phyloP scores from a whole-genome alignment of 2,888 invertebrate species.

The Eristalis intricaria region DNA sequence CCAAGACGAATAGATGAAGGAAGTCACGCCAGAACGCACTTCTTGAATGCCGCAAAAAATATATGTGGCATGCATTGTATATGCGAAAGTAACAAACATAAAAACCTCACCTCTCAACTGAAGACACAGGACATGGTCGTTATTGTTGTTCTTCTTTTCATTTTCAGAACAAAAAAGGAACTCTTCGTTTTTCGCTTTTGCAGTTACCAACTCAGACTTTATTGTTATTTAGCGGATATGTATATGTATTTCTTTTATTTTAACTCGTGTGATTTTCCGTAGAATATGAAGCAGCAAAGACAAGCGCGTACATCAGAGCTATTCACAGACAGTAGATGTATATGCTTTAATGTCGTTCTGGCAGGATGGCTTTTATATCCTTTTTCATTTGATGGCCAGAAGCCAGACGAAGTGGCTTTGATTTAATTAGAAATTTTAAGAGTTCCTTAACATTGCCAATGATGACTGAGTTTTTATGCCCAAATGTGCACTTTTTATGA shows the following conservation, averaged over 20 bases:
- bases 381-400: neutral
- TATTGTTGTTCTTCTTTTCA: conserved; percentile 37
- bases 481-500: neutral
- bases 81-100: conserved; percentile 2
- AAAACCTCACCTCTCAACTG: conserved; percentile 18
- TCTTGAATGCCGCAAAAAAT: conserved; percentile 33
- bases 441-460: neutral
- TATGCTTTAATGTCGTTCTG: too few relatives aligned
- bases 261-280: neutral
- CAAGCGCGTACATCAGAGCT: too few relatives aligned
- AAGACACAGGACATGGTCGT: conserved; percentile 49
- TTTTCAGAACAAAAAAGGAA: neutral
- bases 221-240: conserved; percentile 46
- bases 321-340: conserved; percentile 3
- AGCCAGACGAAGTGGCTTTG: neutral
- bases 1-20: conserved; percentile 39
- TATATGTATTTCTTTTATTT: conserved; percentile 9
- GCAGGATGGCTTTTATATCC: too few relatives aligned
- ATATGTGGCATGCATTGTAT: neutral
- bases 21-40: conserved; percentile 65
- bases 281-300: conserved; percentile 15
- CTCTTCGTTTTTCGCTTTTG: conserved; percentile 1
- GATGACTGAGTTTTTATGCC: neutral
- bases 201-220: conserved; percentile 27
- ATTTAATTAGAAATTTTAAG: neutral